Base-by-base conservation (phyloP, 2,797 vertebrate genomes). In the Rhincodon typus region DNA sequence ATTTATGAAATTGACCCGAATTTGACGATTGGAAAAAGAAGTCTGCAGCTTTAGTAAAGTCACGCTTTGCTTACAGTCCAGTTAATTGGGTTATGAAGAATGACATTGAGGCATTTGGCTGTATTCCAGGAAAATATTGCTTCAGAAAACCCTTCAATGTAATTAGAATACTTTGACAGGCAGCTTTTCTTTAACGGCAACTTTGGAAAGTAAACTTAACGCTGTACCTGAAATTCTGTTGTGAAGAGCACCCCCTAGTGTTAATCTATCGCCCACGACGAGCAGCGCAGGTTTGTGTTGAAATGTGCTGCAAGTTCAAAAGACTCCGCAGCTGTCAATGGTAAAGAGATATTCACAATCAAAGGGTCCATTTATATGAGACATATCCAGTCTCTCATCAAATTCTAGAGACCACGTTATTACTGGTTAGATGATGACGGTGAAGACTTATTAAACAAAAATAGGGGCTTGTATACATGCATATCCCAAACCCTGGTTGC, bases 91-190 rank as follows among this genome's bases (percentile, higher is more conserved):
- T 53, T 95, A 70, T 95, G 70, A 95, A 95, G 70, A 95, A 95
- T 95, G 94, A 95, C 94, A 95, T n/a, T 95, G 94, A 95, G 70
- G 2, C 94, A 95, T 19, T 95, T 95, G 94, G 94, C 70, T 95
- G 70, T 34, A 53, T 77, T 95, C 94, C 94, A 95, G 25, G 67
- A 77, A 95, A 95, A 57, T 77, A 95, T 95, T 77, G 94, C 94
- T 95, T 95, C 70, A 95, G 72, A 95, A 95, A 95, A 95, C 94
- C 94, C 94, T 77, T 95, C 94, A 95, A 74, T 95, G 70, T 77
- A 95, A 95, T 95, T 95, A 95, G 70, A 74, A 77, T 42, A 67
- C 66, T 57, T 77, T 95, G 94, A 95, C 94, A 95, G 94, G 94
- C 94, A n/a, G 70, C 72, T 95, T 95, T 77, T 72, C 72, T 74